Evolutionary conservation across 2,797 vertebrate genomes (phyloP).

Genomic region (Discoglossus pictus): DNA sequence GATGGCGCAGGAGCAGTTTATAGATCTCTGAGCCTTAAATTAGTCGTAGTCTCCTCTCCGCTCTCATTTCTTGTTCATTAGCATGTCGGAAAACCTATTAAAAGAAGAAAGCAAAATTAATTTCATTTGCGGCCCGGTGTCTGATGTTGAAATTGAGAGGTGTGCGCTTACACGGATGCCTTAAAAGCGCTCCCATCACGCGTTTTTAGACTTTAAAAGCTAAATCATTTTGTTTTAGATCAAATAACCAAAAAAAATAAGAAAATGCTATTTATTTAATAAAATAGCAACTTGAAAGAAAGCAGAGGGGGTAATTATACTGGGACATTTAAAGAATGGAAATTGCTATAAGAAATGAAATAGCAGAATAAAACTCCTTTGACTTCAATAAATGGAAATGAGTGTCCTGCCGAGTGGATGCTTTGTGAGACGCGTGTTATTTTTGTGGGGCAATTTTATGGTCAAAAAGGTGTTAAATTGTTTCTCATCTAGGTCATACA

Average conservation of each 20-base stretch:
- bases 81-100: slow-evolving; percentile 51
- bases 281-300: slow-evolving; percentile 48
- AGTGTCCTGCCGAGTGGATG: slow-evolving; percentile 38
- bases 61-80: slow-evolving; percentile 53
- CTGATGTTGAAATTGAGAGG: slow-evolving; percentile 52
- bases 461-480: slow-evolving; percentile 50
- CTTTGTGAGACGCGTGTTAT: slow-evolving; percentile 41
- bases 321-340: slow-evolving; percentile 50
- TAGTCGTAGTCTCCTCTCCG: slow-evolving; percentile 44
- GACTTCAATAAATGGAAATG: slow-evolving; percentile 50
- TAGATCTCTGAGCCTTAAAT: slow-evolving; percentile 45
- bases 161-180: slow-evolving; percentile 32
- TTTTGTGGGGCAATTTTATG: slow-evolving; percentile 46
- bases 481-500: slow-evolving; percentile 29
- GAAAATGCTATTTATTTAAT: slow-evolving; percentile 38
- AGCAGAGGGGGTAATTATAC: slow-evolving; percentile 48
- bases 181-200: slow-evolving; percentile 33
- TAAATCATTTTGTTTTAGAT: slow-evolving; percentile 51
- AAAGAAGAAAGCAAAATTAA: slow-evolving; percentile 54
- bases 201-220: slow-evolving; percentile 48
- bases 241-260: slow-evolving; percentile 47
- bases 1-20: slow-evolving; percentile 6
- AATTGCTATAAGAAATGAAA: slow-evolving; percentile 50
- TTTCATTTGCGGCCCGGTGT: slow-evolving; percentile 44
- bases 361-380: slow-evolving; percentile 22